phyloP scores from a whole-genome alignment of 2,888 invertebrate genomes.

The Lasioglossum malachurum region DNA sequence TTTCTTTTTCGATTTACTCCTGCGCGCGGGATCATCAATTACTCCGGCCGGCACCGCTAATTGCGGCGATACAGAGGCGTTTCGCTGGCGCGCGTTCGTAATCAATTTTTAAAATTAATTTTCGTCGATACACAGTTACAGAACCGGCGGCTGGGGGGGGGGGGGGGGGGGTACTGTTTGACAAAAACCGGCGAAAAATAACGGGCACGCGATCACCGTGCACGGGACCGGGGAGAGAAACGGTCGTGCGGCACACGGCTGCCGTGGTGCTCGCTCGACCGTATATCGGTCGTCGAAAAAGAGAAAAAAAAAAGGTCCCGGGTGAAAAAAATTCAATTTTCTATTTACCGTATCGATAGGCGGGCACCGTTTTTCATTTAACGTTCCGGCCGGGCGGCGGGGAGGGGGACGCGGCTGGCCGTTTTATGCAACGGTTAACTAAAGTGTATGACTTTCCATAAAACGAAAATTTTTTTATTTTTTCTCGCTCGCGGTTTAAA shows the following conservation, averaged over 20 bases:
- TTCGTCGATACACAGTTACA: conserved; percentile 8
- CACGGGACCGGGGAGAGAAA: no score
- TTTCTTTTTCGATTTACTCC: background rate
- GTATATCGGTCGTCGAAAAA: background rate
- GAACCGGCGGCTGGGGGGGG: background rate
- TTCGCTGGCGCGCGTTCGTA: background rate
- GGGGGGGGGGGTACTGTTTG: background rate
- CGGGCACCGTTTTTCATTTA: conserved; percentile 40
- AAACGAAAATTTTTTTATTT: conserved; percentile 32
- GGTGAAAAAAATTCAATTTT: conserved; percentile 31
- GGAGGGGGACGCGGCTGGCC: background rate
- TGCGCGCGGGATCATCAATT: background rate
- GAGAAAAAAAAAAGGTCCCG: background rate
- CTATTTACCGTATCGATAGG: conserved; percentile 26
- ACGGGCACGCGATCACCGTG: background rate
- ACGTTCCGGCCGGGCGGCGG: background rate
- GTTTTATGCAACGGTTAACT: conserved; percentile 55
- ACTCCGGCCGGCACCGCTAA: conserved; percentile 2
- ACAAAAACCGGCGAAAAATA: background rate
- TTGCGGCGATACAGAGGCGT: background rate
- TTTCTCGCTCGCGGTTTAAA: conserved; percentile 35
- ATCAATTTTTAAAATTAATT: conserved; percentile 8
- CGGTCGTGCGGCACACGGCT: background rate
- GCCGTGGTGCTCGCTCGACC: background rate
- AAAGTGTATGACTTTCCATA: conserved; percentile 48